Evolutionary conservation across 2,113 vertebrate species (phyloP).

Genomic region (Zosterops hypoxanthus): DNA sequence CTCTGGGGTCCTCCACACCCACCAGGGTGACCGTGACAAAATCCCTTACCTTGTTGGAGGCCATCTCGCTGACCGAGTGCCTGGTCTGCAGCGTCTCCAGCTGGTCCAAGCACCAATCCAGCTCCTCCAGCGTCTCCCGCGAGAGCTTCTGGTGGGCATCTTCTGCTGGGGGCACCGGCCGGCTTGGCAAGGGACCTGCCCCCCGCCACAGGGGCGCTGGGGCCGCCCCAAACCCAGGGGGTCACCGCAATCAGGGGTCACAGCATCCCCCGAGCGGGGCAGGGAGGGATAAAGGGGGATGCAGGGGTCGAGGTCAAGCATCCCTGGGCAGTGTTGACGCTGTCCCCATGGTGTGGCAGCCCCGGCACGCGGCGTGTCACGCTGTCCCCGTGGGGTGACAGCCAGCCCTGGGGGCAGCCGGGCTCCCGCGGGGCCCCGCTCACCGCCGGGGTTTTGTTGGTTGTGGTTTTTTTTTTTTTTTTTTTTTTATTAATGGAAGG

Average conservation of each 20-base stretch:
- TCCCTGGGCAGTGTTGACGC: background rate
- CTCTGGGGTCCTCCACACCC: background rate
- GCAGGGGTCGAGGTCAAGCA: background rate
- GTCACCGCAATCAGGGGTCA: accelerated
- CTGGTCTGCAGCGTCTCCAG: constrained; percentile 91
- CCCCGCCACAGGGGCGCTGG: background rate
- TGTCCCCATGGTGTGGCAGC: background rate
- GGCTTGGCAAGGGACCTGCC: background rate
- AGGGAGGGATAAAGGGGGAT: accelerated
- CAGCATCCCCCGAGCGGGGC: background rate
- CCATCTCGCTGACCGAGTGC: constrained; percentile 79
- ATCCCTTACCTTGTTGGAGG: constrained; percentile 77
- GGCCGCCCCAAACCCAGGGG: accelerated
- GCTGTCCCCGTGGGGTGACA: background rate
- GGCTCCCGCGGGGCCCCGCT: constrained; percentile 6
- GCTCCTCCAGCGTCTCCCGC: constrained; percentile 89
- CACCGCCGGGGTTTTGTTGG: background rate
- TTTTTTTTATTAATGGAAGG: constrained; percentile 65
- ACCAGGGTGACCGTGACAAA: accelerated
- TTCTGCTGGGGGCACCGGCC: constrained; percentile 74
- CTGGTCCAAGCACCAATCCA: constrained; percentile 97
- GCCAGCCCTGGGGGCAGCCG: background rate
- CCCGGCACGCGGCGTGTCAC: background rate
- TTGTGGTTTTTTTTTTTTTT: background rate
- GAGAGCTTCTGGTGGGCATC: constrained; percentile 86